These are phyloP conservation scores for Apodemia duryi DNA, from an alignment of 2,888 invertebrate genomes.

Conservation along the genomic window DNA sequence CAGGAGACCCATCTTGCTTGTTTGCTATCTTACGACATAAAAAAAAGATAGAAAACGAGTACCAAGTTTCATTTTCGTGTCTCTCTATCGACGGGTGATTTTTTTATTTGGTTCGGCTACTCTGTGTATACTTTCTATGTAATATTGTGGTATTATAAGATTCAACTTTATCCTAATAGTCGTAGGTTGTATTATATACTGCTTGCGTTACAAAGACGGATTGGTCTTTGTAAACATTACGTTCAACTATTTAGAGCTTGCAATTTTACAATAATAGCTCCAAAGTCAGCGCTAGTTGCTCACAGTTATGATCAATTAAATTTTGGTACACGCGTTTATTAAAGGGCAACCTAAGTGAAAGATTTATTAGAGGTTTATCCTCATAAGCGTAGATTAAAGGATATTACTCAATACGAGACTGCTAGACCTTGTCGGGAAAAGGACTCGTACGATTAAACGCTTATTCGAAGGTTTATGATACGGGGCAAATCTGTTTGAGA, in stretches of 20 bases:
- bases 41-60: no score
- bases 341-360: slow-evolving; percentile 69
- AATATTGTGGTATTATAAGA: no score
- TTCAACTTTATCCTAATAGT: no score
- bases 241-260: neutral
- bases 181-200: neutral
- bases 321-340: slow-evolving; percentile 73
- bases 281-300: neutral
- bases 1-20: no score
- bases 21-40: no score
- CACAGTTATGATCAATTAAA: slow-evolving; percentile 69
- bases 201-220: neutral
- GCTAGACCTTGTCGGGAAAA: slow-evolving; percentile 33
- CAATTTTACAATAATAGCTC: neutral
- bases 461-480: slow-evolving; percentile 26
- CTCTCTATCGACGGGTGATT: no score
- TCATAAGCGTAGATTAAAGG: slow-evolving; percentile 70
- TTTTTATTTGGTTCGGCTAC: no score
- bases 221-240: neutral
- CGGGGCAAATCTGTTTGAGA: slow-evolving; percentile 32
- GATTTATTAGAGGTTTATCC: slow-evolving; percentile 76
- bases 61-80: no score
- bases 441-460: slow-evolving; percentile 44
- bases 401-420: slow-evolving; percentile 55
- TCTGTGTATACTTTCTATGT: no score